Percentiles rank a stretch among this genome's conserved stretches.
Conservation (phyloP, 1,140 invertebrate genomes). For the Drosophila sucinea region DNA sequence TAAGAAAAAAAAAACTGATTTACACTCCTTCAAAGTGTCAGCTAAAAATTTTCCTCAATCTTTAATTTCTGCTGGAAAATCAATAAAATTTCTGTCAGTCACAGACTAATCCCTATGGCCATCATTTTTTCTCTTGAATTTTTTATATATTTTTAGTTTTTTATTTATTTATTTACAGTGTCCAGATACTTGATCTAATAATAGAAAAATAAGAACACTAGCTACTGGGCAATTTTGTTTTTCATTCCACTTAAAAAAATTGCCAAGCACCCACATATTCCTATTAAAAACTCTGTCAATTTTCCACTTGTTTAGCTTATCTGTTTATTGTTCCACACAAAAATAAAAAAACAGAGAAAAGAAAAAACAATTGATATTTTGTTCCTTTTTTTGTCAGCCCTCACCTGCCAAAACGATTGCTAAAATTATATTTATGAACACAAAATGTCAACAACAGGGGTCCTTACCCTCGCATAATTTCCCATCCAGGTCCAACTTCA, state of each 20-base stretch:
- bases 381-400: conserved; percentile 8
- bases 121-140: neutral
- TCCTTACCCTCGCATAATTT: neutral
- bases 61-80: neutral
- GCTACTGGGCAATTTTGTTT: too few relatives aligned
- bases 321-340: neutral
- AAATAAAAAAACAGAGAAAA: neutral
- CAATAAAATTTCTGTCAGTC: neutral
- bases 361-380: conserved; percentile 13
- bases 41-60: neutral
- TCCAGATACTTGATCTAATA: too few relatives aligned
- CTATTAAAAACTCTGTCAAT: conserved; percentile 1
- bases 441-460: conserved; percentile 11
- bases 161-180: too few relatives aligned
- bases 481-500: neutral
- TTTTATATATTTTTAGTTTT: neutral
- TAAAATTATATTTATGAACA: conserved; percentile 9
- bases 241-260: neutral
- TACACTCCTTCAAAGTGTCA: too few relatives aligned
- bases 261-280: neutral
- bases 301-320: conserved; percentile 7
- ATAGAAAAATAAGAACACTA: too few relatives aligned
- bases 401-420: neutral
- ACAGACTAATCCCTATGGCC: neutral
- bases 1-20: too few relatives aligned